These are phyloP conservation scores for Microchrysa polita DNA, from an alignment of 2,888 invertebrate genomes.

Conservation along the genomic window DNA sequence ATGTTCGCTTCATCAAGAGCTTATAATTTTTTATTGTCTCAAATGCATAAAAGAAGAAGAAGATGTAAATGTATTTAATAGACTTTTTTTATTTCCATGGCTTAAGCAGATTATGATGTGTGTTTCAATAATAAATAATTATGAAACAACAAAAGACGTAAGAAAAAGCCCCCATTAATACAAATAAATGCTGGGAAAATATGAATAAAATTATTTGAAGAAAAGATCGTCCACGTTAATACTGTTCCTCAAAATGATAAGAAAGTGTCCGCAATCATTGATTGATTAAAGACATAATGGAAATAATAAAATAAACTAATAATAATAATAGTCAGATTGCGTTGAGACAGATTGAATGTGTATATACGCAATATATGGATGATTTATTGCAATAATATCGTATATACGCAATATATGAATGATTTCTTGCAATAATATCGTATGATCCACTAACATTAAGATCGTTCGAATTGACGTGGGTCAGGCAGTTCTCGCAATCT, in stretches of 20 bases:
- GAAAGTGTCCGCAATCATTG: background rate
- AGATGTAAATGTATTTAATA: too few relatives aligned
- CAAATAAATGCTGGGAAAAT: background rate
- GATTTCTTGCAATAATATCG: slow-evolving; percentile 18
- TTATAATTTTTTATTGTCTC: slow-evolving; percentile 7
- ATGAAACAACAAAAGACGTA: slow-evolving; percentile 26
- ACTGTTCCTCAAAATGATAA: slow-evolving; percentile 8
- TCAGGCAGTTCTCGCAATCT: slow-evolving; percentile 25
- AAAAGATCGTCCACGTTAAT: slow-evolving; percentile 3
- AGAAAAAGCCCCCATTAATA: slow-evolving; percentile 8
- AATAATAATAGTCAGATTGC: background rate
- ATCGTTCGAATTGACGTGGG: slow-evolving; percentile 21
- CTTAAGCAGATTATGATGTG: background rate
- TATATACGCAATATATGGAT: slow-evolving; percentile 27
- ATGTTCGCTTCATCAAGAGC: too few relatives aligned
- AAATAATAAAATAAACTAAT: background rate
- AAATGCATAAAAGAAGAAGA: background rate
- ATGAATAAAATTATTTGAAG: background rate
- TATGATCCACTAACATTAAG: slow-evolving; percentile 10
- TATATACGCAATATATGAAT: slow-evolving; percentile 26
- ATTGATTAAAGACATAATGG: background rate
- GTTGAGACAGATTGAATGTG: too few relatives aligned
- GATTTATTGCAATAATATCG: slow-evolving; percentile 13
- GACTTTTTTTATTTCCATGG: background rate
- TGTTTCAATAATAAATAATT: slow-evolving; percentile 23